Conservation (phyloP, 2,113 vertebrate species). For the Ictalurus punctatus region DNA sequence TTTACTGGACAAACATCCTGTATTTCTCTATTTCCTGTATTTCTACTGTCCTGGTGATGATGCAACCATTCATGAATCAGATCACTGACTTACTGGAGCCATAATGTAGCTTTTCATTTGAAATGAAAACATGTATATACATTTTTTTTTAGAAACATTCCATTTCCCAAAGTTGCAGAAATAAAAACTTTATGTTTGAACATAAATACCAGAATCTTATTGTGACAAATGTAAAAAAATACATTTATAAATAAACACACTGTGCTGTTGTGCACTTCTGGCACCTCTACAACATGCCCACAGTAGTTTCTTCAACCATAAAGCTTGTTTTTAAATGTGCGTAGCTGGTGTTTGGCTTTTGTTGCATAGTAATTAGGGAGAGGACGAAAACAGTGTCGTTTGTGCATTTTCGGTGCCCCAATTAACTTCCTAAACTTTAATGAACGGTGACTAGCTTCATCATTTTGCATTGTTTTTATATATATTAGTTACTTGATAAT, state of each 20-base stretch:
- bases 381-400: background rate
- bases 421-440: background rate
- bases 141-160: background rate
- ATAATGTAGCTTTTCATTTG: background rate
- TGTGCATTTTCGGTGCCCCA: background rate
- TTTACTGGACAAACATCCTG: background rate
- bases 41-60: background rate
- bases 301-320: background rate
- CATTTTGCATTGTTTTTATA: background rate
- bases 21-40: background rate
- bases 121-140: background rate
- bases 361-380: background rate
- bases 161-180: background rate
- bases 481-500: background rate
- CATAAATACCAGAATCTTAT: constrained; percentile 11
- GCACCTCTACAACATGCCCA: background rate
- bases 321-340: background rate
- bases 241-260: background rate
- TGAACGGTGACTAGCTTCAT: background rate
- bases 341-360: background rate
- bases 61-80: background rate
- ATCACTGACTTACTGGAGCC: background rate
- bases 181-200: background rate
- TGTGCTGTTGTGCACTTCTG: constrained; percentile 16
- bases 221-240: background rate